Evolutionary conservation across 1,140 invertebrate genomes (phyloP).

Genomic region (Neodiprion fabricii): DNA sequence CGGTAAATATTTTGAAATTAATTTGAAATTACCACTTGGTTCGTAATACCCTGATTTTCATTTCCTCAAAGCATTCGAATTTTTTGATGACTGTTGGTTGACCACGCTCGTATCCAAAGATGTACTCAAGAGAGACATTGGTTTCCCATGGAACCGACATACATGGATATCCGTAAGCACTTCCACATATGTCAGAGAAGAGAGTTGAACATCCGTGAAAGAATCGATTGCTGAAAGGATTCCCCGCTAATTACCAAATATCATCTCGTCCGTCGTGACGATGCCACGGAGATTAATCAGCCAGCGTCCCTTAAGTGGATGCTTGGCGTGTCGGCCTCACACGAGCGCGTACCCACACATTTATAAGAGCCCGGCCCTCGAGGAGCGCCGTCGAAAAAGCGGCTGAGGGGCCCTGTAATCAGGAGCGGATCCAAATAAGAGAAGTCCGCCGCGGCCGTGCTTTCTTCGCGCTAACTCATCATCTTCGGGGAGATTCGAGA

Average conservation of each 20-base stretch:
- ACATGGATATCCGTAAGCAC: too few relatives aligned
- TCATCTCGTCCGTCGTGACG: not conserved
- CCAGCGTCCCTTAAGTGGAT: not conserved
- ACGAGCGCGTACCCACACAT: not conserved
- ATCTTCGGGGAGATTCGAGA: conserved; percentile 7
- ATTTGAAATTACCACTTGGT: too few relatives aligned
- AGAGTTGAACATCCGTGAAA: not conserved
- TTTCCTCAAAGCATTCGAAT: too few relatives aligned
- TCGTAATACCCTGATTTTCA: too few relatives aligned
- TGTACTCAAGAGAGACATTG: too few relatives aligned
- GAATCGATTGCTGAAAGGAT: not conserved
- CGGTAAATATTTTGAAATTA: too few relatives aligned
- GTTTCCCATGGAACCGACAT: too few relatives aligned
- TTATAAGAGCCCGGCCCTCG: not conserved
- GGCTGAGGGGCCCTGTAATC: not conserved
- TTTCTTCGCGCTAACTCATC: conserved; percentile 6
- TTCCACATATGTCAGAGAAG: too few relatives aligned
- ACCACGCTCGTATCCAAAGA: too few relatives aligned
- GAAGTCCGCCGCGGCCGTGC: not conserved
- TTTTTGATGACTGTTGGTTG: too few relatives aligned
- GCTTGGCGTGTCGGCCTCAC: not conserved
- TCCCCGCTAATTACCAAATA: not conserved
- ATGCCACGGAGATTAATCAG: not conserved
- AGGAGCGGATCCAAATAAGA: not conserved
- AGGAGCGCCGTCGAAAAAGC: not conserved